Percentiles rank a stretch among this genome's conserved stretches.
phyloP scores from a whole-genome alignment of 1,140 invertebrate genomes.

The Drusus annulatus region DNA sequence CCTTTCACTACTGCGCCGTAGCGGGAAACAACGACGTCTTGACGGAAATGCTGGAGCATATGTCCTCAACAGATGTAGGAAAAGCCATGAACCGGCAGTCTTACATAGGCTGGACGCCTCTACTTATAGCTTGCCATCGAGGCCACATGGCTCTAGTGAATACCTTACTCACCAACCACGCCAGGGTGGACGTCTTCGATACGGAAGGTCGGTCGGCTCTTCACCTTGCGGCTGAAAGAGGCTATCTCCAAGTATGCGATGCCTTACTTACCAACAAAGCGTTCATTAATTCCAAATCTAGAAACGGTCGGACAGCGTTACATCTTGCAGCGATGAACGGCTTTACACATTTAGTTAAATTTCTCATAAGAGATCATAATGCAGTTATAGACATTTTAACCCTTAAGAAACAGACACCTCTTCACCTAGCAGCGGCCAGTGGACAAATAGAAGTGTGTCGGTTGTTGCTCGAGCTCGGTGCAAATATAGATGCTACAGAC shows the following conservation, averaged over 20 bases:
- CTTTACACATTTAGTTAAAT: constrained; percentile 89
- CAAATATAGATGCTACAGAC: constrained; percentile 97
- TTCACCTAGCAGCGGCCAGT: constrained; percentile 91
- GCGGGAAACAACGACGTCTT: constrained; percentile 97
- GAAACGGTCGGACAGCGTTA: constrained; percentile 86
- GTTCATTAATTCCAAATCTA: constrained; percentile 96
- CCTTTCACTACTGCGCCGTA: constrained; percentile 94
- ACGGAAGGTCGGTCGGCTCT: constrained; percentile 94
- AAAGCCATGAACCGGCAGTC: constrained; percentile 95
- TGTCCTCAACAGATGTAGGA: constrained; percentile 89
- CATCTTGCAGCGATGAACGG: constrained; percentile 96
- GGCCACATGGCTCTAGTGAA: constrained; percentile 89
- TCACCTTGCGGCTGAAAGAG: constrained; percentile 95
- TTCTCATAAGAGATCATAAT: constrained; percentile 93
- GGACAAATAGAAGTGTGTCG: constrained; percentile 97
- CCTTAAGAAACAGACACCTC: constrained; percentile 89
- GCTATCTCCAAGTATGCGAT: constrained; percentile 94
- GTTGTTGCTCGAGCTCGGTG: constrained; percentile 93
- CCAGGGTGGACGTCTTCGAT: constrained; percentile 98
- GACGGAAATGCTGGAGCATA: constrained; percentile 92
- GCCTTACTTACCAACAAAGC: constrained; percentile 96
- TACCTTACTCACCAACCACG: constrained; percentile 90
- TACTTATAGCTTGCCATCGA: constrained; percentile 90
- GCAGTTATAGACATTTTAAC: constrained; percentile 96
- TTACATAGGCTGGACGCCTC: constrained; percentile 93